Evolutionary conservation across 2,797 vertebrate species (phyloP).

Genomic region (Phyllotis vaccarum): DNA sequence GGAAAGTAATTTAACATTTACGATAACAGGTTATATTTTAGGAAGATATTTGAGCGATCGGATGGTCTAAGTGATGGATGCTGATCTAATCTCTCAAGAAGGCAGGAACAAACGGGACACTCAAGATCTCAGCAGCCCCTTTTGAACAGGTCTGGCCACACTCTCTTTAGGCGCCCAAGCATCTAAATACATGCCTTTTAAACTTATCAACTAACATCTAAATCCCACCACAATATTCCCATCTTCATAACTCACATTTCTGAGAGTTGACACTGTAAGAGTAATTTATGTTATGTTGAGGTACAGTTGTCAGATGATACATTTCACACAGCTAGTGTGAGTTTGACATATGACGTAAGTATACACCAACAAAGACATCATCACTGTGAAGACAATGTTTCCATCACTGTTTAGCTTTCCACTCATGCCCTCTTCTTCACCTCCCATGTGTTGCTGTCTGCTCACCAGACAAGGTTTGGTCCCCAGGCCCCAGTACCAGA

Average conservation of each 20-base stretch:
- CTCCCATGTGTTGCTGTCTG: not conserved
- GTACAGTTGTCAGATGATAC: not conserved
- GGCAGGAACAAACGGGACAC: no score
- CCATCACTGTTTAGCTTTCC: not conserved
- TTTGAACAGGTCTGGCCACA: no score
- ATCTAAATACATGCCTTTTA: no score
- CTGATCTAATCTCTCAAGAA: no score
- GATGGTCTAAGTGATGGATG: no score
- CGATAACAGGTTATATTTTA: no score
- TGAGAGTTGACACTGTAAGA: slow-evolving; percentile 2
- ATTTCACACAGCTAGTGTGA: not conserved
- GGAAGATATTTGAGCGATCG: no score
- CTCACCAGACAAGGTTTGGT: not conserved
- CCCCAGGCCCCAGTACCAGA: not conserved
- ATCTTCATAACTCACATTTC: not conserved
- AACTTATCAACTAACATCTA: no score
- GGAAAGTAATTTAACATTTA: no score
- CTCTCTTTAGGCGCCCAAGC: no score
- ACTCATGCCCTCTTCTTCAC: not conserved
- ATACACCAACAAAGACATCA: not conserved
- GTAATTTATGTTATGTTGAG: not conserved
- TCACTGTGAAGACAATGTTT: not conserved
- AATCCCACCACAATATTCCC: no score
- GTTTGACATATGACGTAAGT: not conserved
- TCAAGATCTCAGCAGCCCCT: no score